phyloP scores from a whole-genome alignment of 2,888 invertebrate genomes.

The Drosophila phalerata region DNA sequence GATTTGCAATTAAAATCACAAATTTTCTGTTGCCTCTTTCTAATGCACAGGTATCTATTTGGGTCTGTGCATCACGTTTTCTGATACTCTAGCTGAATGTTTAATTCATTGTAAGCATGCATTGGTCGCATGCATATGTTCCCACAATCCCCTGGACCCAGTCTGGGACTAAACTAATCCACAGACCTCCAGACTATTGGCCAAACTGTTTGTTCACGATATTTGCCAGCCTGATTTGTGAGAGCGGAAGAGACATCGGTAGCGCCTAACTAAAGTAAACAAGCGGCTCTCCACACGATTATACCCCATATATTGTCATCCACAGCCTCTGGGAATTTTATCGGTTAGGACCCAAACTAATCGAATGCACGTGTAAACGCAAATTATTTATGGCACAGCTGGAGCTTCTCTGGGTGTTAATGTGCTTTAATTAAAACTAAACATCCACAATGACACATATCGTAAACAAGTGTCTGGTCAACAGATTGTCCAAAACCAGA shows the following conservation, averaged over 20 bases:
- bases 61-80: conserved; percentile 13
- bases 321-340: not conserved
- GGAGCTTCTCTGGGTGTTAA: conserved; percentile 33
- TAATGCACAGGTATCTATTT: not conserved
- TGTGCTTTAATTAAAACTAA: conserved; percentile 39
- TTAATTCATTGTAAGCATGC: conserved; percentile 26
- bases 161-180: not conserved
- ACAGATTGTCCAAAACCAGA: not conserved
- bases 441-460: conserved; percentile 16
- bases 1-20: not conserved
- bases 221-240: conserved; percentile 28
- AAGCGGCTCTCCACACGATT: conserved; percentile 10
- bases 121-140: conserved; percentile 30
- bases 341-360: conserved; percentile 23
- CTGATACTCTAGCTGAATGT: too few species aligned
- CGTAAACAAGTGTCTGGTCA: conserved; percentile 57
- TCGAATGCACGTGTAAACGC: conserved; percentile 16
- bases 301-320: not conserved
- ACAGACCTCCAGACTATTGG: not conserved
- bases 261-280: conserved; percentile 45
- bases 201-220: conserved; percentile 46
- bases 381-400: conserved; percentile 25
- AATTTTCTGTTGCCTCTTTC: not conserved
- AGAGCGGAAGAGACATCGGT: conserved; percentile 13
- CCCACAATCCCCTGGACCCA: conserved; percentile 13